phyloP scores from a whole-genome alignment of 2,113 vertebrate species.

The Brachyhypopomus gauderio region DNA sequence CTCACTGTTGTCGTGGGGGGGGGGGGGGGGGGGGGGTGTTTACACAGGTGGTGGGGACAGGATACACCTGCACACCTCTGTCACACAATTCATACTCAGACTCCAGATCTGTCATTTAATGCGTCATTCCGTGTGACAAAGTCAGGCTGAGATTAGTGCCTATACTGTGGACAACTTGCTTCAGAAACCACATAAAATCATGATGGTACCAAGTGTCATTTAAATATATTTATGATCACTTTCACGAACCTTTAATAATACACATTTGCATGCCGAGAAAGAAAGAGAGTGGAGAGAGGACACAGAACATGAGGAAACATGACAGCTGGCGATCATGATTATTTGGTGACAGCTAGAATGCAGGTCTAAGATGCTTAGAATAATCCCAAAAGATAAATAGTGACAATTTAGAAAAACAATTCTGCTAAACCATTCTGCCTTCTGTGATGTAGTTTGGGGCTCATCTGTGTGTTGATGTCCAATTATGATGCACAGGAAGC shows the following conservation, averaged over 20 bases:
- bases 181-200: too few species aligned
- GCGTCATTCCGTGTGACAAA: neutral
- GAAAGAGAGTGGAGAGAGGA: slow-evolving; percentile 15
- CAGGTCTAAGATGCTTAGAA: slow-evolving; percentile 37
- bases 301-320: neutral
- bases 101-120: neutral
- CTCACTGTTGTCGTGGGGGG: neutral
- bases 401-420: slow-evolving; percentile 47
- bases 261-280: neutral
- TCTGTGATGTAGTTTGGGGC: slow-evolving; percentile 41
- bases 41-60: neutral
- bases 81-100: neutral
- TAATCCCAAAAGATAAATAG: slow-evolving; percentile 55
- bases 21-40: neutral
- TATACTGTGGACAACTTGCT: too few species aligned
- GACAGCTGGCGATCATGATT: slow-evolving; percentile 53
- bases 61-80: too few species aligned
- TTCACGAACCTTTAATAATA: too few species aligned
- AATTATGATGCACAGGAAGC: slow-evolving; percentile 34
- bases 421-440: slow-evolving; percentile 49
- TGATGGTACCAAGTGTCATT: too few species aligned
- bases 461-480: neutral
- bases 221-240: too few species aligned
- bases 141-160: too few species aligned
- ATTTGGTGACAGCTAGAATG: slow-evolving; percentile 36